These are phyloP conservation scores for Sebastes cheni DNA, from an alignment of 2,797 vertebrate genomes.

Conservation along the genomic window DNA sequence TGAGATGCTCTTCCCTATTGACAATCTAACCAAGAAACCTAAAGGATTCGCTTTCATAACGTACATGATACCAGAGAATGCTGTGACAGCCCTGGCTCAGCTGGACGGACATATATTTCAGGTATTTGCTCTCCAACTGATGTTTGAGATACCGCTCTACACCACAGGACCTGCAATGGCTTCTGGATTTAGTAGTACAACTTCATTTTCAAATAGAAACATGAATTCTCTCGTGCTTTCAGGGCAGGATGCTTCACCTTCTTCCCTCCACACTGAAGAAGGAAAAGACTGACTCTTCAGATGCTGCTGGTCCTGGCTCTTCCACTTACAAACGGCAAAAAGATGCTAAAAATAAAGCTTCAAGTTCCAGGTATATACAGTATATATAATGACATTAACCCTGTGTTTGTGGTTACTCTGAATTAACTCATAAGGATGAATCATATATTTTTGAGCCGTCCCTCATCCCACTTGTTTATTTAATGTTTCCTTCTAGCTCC, in stretches of 20 bases:
- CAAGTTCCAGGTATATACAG: slow-evolving; percentile 86
- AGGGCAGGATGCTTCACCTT: slow-evolving; percentile 95
- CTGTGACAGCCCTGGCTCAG: slow-evolving; percentile 87
- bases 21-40: slow-evolving; percentile 91
- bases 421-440: background rate
- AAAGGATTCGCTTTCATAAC: slow-evolving; percentile 97
- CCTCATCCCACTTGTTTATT: background rate
- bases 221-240: background rate
- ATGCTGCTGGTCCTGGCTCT: slow-evolving; percentile 67
- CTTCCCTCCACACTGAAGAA: slow-evolving; percentile 93
- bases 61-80: slow-evolving; percentile 95
- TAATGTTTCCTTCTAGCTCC: slow-evolving; percentile 78
- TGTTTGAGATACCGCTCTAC: background rate
- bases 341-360: slow-evolving; percentile 91
- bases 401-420: background rate
- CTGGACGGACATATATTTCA: slow-evolving; percentile 96
- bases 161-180: background rate
- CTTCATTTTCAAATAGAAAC: background rate
- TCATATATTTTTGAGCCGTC: too few relatives aligned
- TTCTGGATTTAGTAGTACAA: background rate
- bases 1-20: slow-evolving; percentile 92
- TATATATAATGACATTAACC: background rate
- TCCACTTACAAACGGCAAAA: slow-evolving; percentile 92
- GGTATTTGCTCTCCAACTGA: slow-evolving; percentile 74
- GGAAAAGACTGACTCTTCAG: slow-evolving; percentile 80